Evolutionary conservation across 2,113 vertebrate genomes (phyloP).

Genomic region (Hipposideros armiger): DNA sequence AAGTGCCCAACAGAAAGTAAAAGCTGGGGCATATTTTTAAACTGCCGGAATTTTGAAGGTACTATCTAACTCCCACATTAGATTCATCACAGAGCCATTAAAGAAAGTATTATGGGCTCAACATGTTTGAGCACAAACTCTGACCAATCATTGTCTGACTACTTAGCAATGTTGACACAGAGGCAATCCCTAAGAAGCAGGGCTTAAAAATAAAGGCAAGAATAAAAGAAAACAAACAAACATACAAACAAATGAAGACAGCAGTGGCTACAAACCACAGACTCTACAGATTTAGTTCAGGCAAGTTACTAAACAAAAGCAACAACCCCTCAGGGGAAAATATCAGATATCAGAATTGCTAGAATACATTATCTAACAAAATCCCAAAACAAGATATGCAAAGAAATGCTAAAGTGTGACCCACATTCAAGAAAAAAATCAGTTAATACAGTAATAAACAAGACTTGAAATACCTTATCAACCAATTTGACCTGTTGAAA

Average conservation of each 20-base stretch:
- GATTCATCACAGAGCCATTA: not conserved
- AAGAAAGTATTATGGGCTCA: not conserved
- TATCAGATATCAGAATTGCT: constrained; percentile 20
- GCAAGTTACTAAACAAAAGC: constrained; percentile 19
- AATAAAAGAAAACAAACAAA: not conserved
- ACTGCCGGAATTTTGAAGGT: not conserved
- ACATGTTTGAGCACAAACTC: not conserved
- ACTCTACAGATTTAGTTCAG: not conserved
- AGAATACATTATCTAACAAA: not conserved
- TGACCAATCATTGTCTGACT: not conserved
- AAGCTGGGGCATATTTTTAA: not conserved
- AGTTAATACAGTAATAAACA: not conserved
- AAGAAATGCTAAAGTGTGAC: constrained; percentile 42
- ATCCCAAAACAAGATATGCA: not conserved
- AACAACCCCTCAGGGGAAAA: not conserved
- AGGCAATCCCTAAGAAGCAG: not conserved
- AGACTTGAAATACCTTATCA: not conserved
- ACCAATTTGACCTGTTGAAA: not conserved
- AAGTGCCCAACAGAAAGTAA: not conserved
- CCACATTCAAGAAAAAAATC: not conserved
- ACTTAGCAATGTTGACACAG: not conserved
- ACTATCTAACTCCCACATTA: not conserved
- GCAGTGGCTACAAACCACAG: not conserved
- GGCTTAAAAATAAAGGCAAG: constrained; percentile 39
- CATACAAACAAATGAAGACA: not conserved